These are phyloP conservation scores for Choloepus didactylus DNA, from an alignment of 2,797 vertebrate species.

Conservation along the genomic window DNA sequence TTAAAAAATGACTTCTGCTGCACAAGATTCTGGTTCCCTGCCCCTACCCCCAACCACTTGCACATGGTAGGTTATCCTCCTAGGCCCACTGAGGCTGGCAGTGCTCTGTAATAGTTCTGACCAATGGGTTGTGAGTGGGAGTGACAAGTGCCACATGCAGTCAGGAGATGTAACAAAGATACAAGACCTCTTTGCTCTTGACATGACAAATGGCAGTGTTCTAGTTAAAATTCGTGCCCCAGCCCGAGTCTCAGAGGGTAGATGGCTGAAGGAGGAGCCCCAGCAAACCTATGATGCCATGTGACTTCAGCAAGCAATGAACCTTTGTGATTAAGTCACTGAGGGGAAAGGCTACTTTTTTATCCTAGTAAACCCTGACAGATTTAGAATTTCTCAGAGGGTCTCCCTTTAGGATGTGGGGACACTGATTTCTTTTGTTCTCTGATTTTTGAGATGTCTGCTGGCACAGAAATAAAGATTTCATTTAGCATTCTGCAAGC, in stretches of 20 bases:
- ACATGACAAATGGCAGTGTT: not conserved
- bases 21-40: not conserved
- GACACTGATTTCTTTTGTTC: not conserved
- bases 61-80: not conserved
- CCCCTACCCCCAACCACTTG: not conserved
- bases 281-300: not conserved
- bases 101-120: not conserved
- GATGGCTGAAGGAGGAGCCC: too few relatives aligned
- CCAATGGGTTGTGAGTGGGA: not conserved
- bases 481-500: not conserved
- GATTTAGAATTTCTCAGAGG: not conserved
- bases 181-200: not conserved
- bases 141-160: not conserved
- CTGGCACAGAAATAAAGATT: not conserved
- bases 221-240: not conserved
- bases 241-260: not conserved
- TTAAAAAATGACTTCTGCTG: not conserved
- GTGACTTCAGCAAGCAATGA: not conserved
- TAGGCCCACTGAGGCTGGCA: not conserved
- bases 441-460: not conserved
- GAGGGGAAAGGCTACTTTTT: not conserved
- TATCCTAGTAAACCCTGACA: rapidly evolving
- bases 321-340: not conserved
- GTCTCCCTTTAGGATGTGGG: not conserved
- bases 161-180: not conserved